Evolutionary conservation across 2,888 invertebrate species (phyloP).

Genomic region (Eledona agricola): DNA sequence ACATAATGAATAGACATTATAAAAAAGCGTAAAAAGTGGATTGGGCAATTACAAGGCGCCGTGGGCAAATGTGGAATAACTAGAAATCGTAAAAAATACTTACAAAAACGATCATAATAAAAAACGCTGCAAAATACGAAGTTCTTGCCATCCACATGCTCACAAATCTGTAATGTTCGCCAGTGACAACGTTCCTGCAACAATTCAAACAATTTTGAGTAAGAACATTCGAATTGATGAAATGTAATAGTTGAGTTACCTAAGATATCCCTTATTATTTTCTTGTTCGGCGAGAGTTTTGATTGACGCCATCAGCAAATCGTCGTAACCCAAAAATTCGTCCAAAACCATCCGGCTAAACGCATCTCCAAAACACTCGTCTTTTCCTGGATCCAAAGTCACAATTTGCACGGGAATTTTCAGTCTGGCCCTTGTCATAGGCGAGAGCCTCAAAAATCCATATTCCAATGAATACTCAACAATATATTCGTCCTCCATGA

Average conservation of each 20-base stretch:
- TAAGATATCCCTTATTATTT: constrained; percentile 93
- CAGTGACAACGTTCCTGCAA: constrained; percentile 93
- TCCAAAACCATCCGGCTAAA: constrained; percentile 90
- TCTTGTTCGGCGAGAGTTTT: constrained; percentile 95
- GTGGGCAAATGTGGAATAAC: too few relatives aligned
- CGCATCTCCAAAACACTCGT: constrained; percentile 93
- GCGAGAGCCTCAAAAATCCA: constrained; percentile 91
- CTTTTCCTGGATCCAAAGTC: constrained; percentile 84
- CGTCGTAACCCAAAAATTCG: constrained; percentile 96
- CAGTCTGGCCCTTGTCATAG: constrained; percentile 83
- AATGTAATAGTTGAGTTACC: constrained; percentile 64
- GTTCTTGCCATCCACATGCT: constrained; percentile 96
- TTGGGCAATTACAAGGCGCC: too few relatives aligned
- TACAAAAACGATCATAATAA: constrained; percentile 98
- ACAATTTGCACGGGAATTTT: constrained; percentile 92
- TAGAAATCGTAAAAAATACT: constrained; percentile 66
- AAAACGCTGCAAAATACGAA: constrained; percentile 94
- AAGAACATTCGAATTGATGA: background rate
- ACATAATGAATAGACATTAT: too few relatives aligned
- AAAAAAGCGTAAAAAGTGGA: too few relatives aligned
- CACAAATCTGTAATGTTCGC: constrained; percentile 98
- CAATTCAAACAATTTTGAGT: constrained; percentile 16
- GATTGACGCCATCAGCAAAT: constrained; percentile 95
- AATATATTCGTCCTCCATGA: constrained; percentile 91
- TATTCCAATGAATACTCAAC: constrained; percentile 98